Percentiles rank a stretch among this genome's conserved stretches.
Conservation (phyloP, 2,888 invertebrate species). For the Cylindroiulus punctatus region DNA sequence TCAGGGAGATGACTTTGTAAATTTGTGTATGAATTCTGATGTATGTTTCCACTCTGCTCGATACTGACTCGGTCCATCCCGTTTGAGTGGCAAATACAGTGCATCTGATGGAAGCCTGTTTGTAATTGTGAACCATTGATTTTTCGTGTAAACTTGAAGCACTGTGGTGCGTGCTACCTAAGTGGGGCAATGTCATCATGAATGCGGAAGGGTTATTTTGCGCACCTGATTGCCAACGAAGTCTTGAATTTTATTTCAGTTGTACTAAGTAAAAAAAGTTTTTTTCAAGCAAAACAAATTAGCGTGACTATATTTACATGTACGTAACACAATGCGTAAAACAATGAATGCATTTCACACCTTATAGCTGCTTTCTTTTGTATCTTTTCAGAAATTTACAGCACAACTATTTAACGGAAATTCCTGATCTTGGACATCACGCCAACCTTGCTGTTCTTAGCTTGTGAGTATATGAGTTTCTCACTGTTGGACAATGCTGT, state of each 20-base stretch:
- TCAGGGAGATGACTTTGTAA: too few relatives aligned
- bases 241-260: too few relatives aligned
- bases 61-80: neutral
- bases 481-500: too few relatives aligned
- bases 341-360: neutral
- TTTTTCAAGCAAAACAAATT: too few relatives aligned
- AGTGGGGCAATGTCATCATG: neutral
- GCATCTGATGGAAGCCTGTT: neutral
- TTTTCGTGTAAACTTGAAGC: neutral
- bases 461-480: conserved; percentile 68
- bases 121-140: neutral
- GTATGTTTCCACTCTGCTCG: neutral
- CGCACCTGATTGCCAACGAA: too few relatives aligned
- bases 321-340: too few relatives aligned
- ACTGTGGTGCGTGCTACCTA: neutral
- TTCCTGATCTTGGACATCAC: conserved; percentile 68
- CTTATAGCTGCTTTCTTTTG: conserved; percentile 57
- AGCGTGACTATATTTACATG: too few relatives aligned
- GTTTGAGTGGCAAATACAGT: neutral
- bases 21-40: too few relatives aligned
- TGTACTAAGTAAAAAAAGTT: too few relatives aligned
- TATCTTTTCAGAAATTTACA: conserved; percentile 69
- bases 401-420: conserved; percentile 70
- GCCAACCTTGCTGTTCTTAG: conserved; percentile 68
- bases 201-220: too few relatives aligned